Conservation (phyloP, 2,888 invertebrate genomes). For the Scaptomyza caliginosa region DNA sequence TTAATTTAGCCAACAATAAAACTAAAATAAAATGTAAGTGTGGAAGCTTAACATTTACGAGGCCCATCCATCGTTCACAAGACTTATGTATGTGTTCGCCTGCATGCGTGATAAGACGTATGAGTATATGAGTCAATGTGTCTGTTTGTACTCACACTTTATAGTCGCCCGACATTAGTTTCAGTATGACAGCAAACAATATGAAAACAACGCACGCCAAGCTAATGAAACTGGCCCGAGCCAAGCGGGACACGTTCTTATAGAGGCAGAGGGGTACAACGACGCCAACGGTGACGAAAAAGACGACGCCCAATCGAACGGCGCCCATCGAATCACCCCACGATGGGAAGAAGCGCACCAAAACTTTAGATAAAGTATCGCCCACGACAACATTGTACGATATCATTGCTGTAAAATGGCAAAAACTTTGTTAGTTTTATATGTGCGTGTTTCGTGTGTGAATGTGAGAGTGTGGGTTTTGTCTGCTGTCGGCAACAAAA, state of each 20-base stretch:
- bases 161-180: conserved; percentile 84
- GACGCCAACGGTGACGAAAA: conserved; percentile 89
- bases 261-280: conserved; percentile 92
- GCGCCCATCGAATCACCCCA: conserved; percentile 84
- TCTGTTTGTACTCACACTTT: conserved; percentile 87
- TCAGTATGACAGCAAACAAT: conserved; percentile 87
- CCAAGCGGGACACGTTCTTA: conserved; percentile 87
- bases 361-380: conserved; percentile 92
- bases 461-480: neutral
- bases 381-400: conserved; percentile 95
- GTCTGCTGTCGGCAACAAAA: neutral
- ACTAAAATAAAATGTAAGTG: neutral
- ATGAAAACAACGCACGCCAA: conserved; percentile 90
- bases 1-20: neutral
- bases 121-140: neutral
- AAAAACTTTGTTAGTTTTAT: conserved; percentile 25
- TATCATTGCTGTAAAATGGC: conserved; percentile 89
- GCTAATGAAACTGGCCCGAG: conserved; percentile 84
- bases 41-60: neutral
- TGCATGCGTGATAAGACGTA: conserved; percentile 26
- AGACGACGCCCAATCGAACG: conserved; percentile 86
- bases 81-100: neutral
- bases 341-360: conserved; percentile 87
- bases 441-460: neutral
- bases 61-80: neutral